These are phyloP conservation scores for Montipora capricornis DNA, from an alignment of 64 coral and sea anemone genomes.

Conservation along the genomic window DNA sequence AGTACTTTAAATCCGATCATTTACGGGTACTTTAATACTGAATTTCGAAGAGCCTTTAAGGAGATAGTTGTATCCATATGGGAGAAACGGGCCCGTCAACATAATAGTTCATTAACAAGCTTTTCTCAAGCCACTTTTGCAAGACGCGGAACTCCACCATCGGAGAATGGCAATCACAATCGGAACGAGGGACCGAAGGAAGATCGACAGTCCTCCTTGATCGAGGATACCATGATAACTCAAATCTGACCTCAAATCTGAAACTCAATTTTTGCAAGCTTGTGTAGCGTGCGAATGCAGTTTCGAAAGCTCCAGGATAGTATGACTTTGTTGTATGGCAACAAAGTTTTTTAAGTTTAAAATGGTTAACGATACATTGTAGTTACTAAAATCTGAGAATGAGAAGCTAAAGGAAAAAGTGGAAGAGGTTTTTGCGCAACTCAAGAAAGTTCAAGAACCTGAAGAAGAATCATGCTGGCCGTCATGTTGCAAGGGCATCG, in stretches of 20 bases:
- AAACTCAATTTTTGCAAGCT: too few species aligned
- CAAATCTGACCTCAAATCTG: neutral
- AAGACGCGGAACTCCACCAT: neutral
- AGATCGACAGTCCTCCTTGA: neutral
- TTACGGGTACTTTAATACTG: slow-evolving; percentile 21
- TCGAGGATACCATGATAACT: neutral
- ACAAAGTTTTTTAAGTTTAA: too few species aligned
- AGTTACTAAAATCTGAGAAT: too few species aligned
- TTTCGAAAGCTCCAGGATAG: too few species aligned
- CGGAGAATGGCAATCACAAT: neutral
- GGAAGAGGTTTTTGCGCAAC: too few species aligned
- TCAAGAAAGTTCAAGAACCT: too few species aligned
- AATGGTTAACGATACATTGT: too few species aligned
- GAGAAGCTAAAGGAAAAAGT: too few species aligned
- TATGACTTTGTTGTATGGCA: too few species aligned
- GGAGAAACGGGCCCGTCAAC: neutral
- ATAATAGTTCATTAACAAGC: neutral
- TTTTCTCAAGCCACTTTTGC: slow-evolving; percentile 8
- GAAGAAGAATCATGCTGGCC: too few species aligned
- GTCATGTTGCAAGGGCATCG: too few species aligned
- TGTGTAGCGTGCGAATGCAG: too few species aligned
- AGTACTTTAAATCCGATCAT: neutral
- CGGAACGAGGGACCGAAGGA: neutral
- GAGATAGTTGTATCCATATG: slow-evolving; percentile 66
- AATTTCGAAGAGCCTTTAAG: slow-evolving; percentile 75